Base-by-base conservation (phyloP, 2,888 invertebrate species). In the Schrankia costaestrigalis region DNA sequence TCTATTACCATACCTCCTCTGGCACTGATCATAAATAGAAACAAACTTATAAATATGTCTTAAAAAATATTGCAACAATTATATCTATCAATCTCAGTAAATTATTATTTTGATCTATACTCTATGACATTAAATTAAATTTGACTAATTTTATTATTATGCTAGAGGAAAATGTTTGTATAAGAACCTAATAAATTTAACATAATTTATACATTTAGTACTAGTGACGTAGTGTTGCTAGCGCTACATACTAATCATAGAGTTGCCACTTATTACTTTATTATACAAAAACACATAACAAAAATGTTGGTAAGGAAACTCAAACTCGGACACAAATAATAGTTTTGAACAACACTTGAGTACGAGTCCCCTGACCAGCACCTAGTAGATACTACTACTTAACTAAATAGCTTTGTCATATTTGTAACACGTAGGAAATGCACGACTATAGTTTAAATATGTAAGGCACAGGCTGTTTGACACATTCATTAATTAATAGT, bases 61-160 rank as follows among this genome's bases (percentile, higher is more conserved):
- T 70, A 71, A 46, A 56, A 55, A 70, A 66, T 69, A 71, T 72
- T 70, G 69, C 66, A 75, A 73, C 64, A 64, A 69, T 65, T 71
- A 71, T 60, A 54, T 36, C 68, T 78, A 75, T 63, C 63, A 78
- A 78, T 79, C 75, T 78, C 79, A 69, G 63, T 69, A 59, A 64
- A 66, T 61, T 64, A 61, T 66, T 51, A 56, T 60, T 57, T 63
- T 64, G 49, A 59, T 45, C 53, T 50, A 62, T 54, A 40, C 41
- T 48, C 55, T 70, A 66, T 13, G 57, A 59, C 50, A 54, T 56
- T 67, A 62, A 68, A 70, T 63, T 71, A 70, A 66, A 63, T 61
- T 78, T 82, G 82, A 80, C 83, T 82, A 81, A 71, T 68, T 41
- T 69, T 68, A 78, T 71, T 80, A 80, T 77, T 79, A 79, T 72